These are phyloP conservation scores for Platysternon megacephalum DNA, from an alignment of 2,113 vertebrate genomes.

Conservation along the genomic window DNA sequence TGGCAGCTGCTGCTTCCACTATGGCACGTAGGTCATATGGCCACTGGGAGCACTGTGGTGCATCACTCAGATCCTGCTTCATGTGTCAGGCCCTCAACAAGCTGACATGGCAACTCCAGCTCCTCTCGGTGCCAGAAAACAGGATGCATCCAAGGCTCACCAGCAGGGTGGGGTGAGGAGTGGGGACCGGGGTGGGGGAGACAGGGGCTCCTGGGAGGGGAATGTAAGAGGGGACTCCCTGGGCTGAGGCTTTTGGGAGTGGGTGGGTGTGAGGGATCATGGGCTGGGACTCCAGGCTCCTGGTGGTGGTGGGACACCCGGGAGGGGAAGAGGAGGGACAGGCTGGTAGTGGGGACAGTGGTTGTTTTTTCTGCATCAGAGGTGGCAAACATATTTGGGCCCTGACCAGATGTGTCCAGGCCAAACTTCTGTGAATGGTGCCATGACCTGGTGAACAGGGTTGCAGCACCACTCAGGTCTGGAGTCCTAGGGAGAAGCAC, in stretches of 20 bases:
- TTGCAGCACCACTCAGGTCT: neutral
- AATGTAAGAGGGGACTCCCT: no score
- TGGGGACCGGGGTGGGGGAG: no score
- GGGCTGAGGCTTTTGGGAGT: neutral
- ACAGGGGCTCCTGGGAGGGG: neutral
- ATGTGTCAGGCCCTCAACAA: neutral
- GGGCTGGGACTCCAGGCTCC: neutral
- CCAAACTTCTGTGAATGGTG: neutral
- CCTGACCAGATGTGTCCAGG: neutral
- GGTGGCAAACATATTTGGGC: neutral
- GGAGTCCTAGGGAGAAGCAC: neutral
- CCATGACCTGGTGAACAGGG: neutral
- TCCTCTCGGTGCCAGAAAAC: neutral
- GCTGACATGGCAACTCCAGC: neutral
- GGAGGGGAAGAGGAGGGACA: neutral
- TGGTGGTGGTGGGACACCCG: neutral
- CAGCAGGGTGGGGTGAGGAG: no score
- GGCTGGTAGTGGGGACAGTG: neutral
- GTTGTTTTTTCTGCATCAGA: neutral
- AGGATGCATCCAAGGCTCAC: neutral
- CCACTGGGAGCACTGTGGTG: neutral
- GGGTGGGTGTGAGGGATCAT: neutral
- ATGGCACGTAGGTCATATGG: no score
- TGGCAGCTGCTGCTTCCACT: neutral
- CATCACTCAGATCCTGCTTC: neutral